Evolutionary conservation across 2,797 vertebrate genomes (phyloP), one percentile per base, ranked within the genome.

Genomic region (Oreochromis mossambicus): DNA sequence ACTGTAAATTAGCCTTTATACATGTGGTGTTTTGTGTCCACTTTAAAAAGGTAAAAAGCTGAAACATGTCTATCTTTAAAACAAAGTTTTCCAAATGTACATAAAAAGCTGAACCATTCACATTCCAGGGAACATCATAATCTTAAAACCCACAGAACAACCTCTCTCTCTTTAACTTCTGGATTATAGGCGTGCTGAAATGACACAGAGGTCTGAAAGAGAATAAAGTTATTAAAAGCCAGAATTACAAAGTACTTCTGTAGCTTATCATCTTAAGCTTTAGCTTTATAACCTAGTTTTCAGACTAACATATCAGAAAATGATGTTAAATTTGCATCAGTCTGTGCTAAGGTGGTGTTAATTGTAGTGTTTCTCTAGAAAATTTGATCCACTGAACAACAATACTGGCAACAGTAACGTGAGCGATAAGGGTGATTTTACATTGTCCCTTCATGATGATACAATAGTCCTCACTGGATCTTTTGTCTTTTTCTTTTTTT

Each of bases 221-320:
- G 43, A 19, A 48, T 78, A 70, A 82, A 77, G 81, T 38, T 68
- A 55, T 78, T 79, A 34, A 77, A 88, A 73, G 24, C 68, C 70
- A 68, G 61, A 87, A 79, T 87, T 92, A 85, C 66, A 89, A 88
- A 78, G 73, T 52, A 82, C 79, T 82, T 81, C 58, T 54, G 51
- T 50, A 81, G 55, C 83, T 88, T 86, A 86, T 88, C 76, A 81
- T 56, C 36, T 79, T 38, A 75, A 90, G 48, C 58, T 80, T 13
- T 73, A 73, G 66, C 66, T 88, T 63, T 50, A 79, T 66, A 86
- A 77, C 80, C 75, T 41, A 2, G 5, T 79, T 79, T 87, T 87
- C 52, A 56, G 68, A n/a, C 34, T n/a, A 14, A 79, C 78, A 75
- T 83, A 88, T 83, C 70, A 82, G 54, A 77, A 83, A 63, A 83